Conservation (phyloP, 2,797 vertebrate genomes). For the Argyrosomus regius region DNA sequence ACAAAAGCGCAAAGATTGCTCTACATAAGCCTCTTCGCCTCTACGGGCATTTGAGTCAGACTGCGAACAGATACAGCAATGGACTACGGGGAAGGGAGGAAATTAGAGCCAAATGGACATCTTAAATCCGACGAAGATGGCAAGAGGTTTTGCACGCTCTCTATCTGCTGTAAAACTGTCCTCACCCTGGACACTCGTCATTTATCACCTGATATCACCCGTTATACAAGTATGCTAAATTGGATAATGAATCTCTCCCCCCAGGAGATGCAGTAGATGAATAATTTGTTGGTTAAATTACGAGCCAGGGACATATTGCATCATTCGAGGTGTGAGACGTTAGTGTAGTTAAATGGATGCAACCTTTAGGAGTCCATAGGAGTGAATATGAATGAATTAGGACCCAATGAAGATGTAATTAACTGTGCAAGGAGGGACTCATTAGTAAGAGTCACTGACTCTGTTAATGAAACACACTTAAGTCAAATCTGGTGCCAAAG, state of each 20-base stretch:
- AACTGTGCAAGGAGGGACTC: conserved; percentile 35
- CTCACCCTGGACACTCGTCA: conserved; percentile 57
- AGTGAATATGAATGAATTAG: conserved; percentile 54
- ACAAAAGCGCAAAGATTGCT: conserved; percentile 38
- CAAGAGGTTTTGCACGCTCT: conserved; percentile 42
- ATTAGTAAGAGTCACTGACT: conserved; percentile 38
- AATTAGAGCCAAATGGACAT: conserved; percentile 52
- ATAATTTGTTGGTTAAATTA: conserved; percentile 78
- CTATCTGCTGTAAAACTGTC: conserved; percentile 70
- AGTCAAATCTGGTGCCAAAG: conserved; percentile 9
- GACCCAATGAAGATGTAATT: conserved; percentile 54
- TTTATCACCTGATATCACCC: conserved; percentile 68
- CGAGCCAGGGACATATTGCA: conserved; percentile 61
- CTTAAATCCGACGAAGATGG: conserved; percentile 56
- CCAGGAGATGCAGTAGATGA: conserved; percentile 67
- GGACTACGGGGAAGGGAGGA: conserved; percentile 21
- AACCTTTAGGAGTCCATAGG: conserved; percentile 56
- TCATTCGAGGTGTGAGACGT: conserved; percentile 60
- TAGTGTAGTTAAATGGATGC: conserved; percentile 58
- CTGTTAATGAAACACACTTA: conserved; percentile 28
- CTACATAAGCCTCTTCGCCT: conserved; percentile 37
- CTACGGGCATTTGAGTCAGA: conserved; percentile 25
- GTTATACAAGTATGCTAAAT: conserved; percentile 66
- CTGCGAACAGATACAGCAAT: conserved; percentile 18
- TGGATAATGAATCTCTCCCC: conserved; percentile 77